Base-by-base conservation (phyloP, 2,888 invertebrate genomes). In the Brachyptera putata region DNA sequence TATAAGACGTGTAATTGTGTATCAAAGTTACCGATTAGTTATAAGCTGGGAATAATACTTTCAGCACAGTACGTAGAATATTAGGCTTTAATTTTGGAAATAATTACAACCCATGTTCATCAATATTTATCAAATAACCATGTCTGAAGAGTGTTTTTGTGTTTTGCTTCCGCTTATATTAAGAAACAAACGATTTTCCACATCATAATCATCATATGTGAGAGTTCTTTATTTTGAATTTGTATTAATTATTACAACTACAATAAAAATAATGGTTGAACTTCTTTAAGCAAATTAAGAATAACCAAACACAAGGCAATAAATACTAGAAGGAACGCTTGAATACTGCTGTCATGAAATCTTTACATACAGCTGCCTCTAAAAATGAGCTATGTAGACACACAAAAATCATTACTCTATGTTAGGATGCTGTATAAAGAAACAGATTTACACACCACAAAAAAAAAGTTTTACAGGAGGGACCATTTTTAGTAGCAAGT, bases 271-370 rank as follows among this genome's bases (percentile, higher is more conserved):
- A 46, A 21, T n/a, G 46, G 46, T 34, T 36, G 21, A 16, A 53
- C 34, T 53, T 34, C 53, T 36, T 21, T 21, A 53, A 53, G 34
- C 53, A 14, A 43, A 53, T n/a, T n/a, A n/a, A n/a, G n/a, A 41
- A 26, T 43, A 55, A 59, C 60, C 56, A 63, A 61, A 63, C 58
- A 43, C 46, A 37, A 60, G 48, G 58, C 41, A 60, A 63, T 61
- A 58, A 63, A 61, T 63, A 63, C 61, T 61, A 63, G 48, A 43
- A 63, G 57, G 39, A 61, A 61, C 58, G 36, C 56, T 26, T 50
- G 58, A 63, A 63, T 60, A 63, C 61, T 63, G 63, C 61, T 58
- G 56, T 63, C 48, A 63, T 58, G 61, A 49, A 61, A 62, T 56
- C 49, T 43, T 61, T 41, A 63, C 60, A 58, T 49, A 58, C 63